These are phyloP conservation scores for Patella vulgata DNA, from an alignment of 1,140 invertebrate species.

Conservation along the genomic window DNA sequence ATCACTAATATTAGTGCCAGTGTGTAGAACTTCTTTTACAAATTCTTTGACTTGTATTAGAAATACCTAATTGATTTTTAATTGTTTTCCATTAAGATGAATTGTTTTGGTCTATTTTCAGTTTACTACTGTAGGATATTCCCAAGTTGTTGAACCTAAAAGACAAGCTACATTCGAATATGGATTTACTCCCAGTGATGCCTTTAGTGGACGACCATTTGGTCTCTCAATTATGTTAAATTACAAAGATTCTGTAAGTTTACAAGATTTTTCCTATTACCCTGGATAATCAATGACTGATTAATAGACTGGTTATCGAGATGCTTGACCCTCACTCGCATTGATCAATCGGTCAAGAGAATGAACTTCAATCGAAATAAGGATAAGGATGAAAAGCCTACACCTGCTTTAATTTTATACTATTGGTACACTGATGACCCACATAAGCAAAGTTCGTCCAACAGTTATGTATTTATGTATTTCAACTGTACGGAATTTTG, in stretches of 20 bases:
- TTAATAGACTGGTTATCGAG: neutral
- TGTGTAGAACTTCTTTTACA: neutral
- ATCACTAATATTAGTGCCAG: neutral
- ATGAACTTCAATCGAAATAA: neutral
- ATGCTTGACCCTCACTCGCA: neutral
- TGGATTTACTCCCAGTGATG: conserved; percentile 93
- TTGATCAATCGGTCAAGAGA: neutral
- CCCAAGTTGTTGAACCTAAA: conserved; percentile 86
- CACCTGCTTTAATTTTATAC: too few species aligned
- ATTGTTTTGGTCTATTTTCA: too few species aligned
- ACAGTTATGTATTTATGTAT: too few species aligned
- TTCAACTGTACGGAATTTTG: neutral
- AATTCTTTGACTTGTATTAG: neutral
- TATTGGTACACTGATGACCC: too few species aligned
- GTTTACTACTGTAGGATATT: conserved; percentile 92
- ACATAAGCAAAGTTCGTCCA: conserved; percentile 2
- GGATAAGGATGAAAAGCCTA: too few species aligned
- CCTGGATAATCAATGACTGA: neutral
- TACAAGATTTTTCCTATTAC: conserved; percentile 1
- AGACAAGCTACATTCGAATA: conserved; percentile 96
- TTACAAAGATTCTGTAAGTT: conserved; percentile 81
- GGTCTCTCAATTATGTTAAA: conserved; percentile 93
- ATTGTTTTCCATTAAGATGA: neutral
- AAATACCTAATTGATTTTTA: neutral
- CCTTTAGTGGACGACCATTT: conserved; percentile 94